A percentile compares a stretch with the other conserved stretches of the same genome.
Conservation (phyloP, 2,113 vertebrate species). For the Ptilonorhynchus violaceus region DNA sequence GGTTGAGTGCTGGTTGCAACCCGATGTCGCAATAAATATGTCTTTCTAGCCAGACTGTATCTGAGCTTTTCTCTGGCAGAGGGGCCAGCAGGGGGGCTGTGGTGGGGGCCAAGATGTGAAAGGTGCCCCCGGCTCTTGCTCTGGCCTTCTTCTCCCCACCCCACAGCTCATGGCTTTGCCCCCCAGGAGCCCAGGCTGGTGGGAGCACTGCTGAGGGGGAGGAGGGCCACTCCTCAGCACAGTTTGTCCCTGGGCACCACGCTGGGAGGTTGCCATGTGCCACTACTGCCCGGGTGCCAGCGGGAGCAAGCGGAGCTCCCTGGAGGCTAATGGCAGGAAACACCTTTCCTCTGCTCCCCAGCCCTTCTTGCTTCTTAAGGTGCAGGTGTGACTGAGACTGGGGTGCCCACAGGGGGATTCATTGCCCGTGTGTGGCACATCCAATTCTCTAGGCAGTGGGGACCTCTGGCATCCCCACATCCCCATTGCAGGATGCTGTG, state of each 20-base stretch:
- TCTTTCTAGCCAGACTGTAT: conserved; percentile 2
- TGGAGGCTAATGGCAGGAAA: neutral
- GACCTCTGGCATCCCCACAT: neutral
- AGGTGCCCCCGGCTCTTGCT: neutral
- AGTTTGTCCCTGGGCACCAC: neutral
- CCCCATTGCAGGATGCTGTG: neutral
- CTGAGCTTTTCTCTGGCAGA: neutral
- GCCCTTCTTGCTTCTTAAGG: neutral
- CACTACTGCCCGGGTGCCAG: neutral
- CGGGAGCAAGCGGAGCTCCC: neutral
- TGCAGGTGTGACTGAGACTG: neutral
- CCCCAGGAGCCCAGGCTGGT: neutral
- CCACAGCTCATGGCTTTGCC: neutral
- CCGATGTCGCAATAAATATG: conserved; percentile 1
- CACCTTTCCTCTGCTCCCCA: neutral
- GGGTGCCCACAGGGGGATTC: neutral
- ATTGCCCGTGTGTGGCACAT: accelerated
- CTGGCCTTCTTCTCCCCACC: neutral
- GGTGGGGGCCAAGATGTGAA: neutral
- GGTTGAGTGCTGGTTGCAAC: neutral
- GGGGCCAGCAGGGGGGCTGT: neutral
- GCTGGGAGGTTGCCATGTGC: neutral
- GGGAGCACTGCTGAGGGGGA: neutral
- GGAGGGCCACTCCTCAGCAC: neutral
- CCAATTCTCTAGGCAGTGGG: accelerated